Evolutionary conservation across 2,113 vertebrate species (phyloP).

Genomic region (Oryctolagus cuniculus): mOryCun1.1 NC_091432.1:13292501-13293000

Average conservation of each 20-base stretch:
- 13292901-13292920: neutral
- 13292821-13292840: neutral
- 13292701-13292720: neutral
- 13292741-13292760: neutral
- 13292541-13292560: constrained; percentile 51
- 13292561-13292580: constrained; percentile 64
- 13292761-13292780: neutral
- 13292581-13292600: constrained; percentile 65
- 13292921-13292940: neutral
- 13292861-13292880: neutral
- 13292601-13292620: constrained; percentile 27
- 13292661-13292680: constrained; percentile 73
- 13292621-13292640: constrained; percentile 49
- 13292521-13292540: neutral
- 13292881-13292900: neutral
- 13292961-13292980: neutral
- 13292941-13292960: neutral
- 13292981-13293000: neutral
- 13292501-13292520: neutral
- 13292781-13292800: neutral
- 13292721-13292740: rapidly evolving
- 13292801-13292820: no score
- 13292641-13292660: constrained; percentile 71
- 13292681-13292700: neutral
- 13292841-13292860: neutral